Base-by-base conservation (phyloP, 1,140 invertebrate species). In the Dendroctonus valens region DNA sequence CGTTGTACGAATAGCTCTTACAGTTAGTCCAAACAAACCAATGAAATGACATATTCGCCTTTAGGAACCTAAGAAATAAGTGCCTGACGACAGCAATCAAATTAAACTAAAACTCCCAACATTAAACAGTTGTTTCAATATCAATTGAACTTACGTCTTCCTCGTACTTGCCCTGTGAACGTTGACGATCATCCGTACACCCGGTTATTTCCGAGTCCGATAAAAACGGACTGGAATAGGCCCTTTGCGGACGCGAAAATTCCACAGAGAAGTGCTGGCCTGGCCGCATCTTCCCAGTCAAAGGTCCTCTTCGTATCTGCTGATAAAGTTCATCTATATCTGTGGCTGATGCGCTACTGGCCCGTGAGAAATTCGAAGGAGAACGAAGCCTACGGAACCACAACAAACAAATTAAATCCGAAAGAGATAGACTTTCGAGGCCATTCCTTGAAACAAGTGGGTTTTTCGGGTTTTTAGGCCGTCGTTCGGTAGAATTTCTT, bases 311-410 rank as follows among this genome's bases (percentile, higher is more conserved):
- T n/a, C 75, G 81, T 55, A 85, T 84, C 70, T 83, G 82, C 41
- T 83, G 83, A 68, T 85, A 84, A 15, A 85, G 74, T 70, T 84
- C 83, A 66, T 85, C 84, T 37, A 85, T 74, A 53, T 84, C 83
- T 70, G 81, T 84, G 6, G 79, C 76, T 40, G 82, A 82, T 0
- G 75, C 73, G 60, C 76, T 77, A 68, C 77, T 78, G 6, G 74
- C 72, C 60, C 74, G 49, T 4, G 59, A 68, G 38, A 68, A 58
- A 14, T 68, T 63, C 7, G 66, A 68, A 38, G 66, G 66, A 8
- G 66, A 68, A 11, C 66, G 51, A 0, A 68, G 26, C 37, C 63
- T 65, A 44, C 1, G 3, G 26, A 26, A 26, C 26, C 26, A 26
- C 3, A 1, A 26, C 26, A 26, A 26, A 12, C 15, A 14, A 51